These are phyloP conservation scores for Anarrhichthys ocellatus DNA, from an alignment of 2,113 vertebrate genomes.

Conservation along the genomic window DNA sequence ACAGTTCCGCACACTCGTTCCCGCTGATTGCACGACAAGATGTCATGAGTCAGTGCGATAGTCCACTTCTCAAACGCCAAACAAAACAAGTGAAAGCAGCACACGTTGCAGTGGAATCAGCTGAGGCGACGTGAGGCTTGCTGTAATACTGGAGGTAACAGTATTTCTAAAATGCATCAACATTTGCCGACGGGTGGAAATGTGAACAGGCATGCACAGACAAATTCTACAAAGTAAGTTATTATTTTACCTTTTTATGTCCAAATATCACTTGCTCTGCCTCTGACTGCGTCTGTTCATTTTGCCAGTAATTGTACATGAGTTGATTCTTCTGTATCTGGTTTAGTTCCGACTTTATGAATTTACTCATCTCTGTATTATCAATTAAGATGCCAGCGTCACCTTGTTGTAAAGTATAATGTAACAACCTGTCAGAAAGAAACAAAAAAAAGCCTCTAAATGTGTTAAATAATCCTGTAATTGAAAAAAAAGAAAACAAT, in stretches of 20 bases:
- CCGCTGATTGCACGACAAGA: neutral
- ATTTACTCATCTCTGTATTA: neutral
- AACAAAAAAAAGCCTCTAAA: neutral
- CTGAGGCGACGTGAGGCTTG: neutral
- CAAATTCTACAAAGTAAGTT: neutral
- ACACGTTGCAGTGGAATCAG: neutral
- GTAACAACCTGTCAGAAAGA: conserved; percentile 24
- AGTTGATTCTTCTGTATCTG: neutral
- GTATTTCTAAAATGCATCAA: neutral
- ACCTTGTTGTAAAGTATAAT: neutral
- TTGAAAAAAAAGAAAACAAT: neutral
- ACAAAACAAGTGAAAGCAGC: neutral
- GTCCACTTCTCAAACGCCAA: neutral
- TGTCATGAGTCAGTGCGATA: neutral
- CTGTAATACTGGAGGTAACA: neutral
- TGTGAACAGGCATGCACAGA: neutral
- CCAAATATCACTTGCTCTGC: neutral
- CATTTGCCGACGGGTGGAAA: neutral
- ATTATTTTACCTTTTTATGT: neutral
- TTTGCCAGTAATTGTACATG: neutral
- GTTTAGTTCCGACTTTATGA: neutral
- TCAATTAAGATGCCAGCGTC: neutral
- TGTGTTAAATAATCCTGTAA: neutral
- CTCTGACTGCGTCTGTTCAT: neutral
- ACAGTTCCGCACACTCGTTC: conserved; percentile 23